Conservation (phyloP, 1,140 invertebrate species). For the Bombus consobrinus region DNA sequence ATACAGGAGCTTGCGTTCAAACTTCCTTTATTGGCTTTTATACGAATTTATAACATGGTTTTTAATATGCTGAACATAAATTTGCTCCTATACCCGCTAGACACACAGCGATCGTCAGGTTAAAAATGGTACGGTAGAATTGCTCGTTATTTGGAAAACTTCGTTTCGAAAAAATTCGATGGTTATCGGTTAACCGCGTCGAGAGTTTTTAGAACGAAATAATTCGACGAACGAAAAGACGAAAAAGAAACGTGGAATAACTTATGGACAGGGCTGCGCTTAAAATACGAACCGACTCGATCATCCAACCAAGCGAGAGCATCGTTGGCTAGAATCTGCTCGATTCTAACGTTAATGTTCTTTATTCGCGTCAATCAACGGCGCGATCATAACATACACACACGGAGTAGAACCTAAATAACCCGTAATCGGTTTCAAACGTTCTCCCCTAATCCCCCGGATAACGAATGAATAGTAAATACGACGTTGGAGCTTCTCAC, state of each 20-base stretch:
- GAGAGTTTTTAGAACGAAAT: neutral
- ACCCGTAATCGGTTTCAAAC: neutral
- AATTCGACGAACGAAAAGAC: neutral
- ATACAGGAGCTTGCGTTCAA: neutral
- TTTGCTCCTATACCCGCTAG: too few relatives aligned
- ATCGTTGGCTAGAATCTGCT: neutral
- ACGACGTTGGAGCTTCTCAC: constrained; percentile 27
- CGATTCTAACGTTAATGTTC: neutral
- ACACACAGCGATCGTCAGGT: too few relatives aligned
- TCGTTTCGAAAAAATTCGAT: too few relatives aligned
- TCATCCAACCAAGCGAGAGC: neutral
- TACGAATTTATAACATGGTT: too few relatives aligned
- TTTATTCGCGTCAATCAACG: neutral
- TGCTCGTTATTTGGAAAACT: neutral
- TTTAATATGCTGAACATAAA: neutral
- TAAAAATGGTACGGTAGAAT: neutral
- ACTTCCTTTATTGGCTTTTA: neutral
- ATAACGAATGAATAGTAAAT: constrained; percentile 51
- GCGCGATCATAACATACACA: neutral
- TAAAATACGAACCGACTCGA: neutral
- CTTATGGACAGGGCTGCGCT: neutral
- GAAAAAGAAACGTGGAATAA: neutral
- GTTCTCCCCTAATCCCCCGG: neutral
- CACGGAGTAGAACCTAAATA: neutral
- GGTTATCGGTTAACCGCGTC: too few relatives aligned